Conservation (phyloP, 2,888 invertebrate genomes). For the Lasioglossum zephyrum region DNA sequence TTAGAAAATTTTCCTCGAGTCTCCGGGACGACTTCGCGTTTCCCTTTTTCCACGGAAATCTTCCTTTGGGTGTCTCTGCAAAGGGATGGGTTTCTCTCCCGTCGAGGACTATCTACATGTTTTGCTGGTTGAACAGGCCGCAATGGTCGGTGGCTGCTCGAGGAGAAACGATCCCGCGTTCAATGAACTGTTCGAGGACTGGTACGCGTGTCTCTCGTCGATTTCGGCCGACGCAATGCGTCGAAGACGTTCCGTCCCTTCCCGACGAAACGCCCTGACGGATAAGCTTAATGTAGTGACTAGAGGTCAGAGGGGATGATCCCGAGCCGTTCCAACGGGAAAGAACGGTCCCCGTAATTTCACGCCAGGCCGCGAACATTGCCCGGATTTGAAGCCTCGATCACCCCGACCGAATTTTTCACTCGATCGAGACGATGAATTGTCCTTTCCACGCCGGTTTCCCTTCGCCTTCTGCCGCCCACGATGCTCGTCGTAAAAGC, state of each 20-base stretch:
- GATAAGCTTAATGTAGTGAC: conserved; percentile 60
- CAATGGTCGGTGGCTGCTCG: conserved; percentile 31
- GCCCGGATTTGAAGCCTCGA: conserved; percentile 45
- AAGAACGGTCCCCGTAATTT: conserved; percentile 59
- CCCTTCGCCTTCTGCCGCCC: neutral
- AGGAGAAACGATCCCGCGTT: conserved; percentile 44
- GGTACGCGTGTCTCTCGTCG: conserved; percentile 25
- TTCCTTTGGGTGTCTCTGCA: neutral
- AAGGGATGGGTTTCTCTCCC: neutral
- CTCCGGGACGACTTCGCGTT: neutral
- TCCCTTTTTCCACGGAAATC: neutral
- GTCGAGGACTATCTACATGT: conserved; percentile 51
- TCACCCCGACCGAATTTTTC: conserved; percentile 53
- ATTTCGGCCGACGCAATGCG: conserved; percentile 21
- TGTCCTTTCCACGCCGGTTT: neutral
- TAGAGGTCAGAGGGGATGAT: conserved; percentile 50
- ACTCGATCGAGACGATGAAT: conserved; percentile 61
- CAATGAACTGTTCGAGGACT: conserved; percentile 40
- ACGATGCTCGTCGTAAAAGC: neutral
- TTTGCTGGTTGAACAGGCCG: conserved; percentile 55
- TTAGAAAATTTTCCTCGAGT: conserved; percentile 33
- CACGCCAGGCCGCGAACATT: conserved; percentile 53
- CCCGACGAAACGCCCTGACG: neutral
- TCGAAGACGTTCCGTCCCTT: conserved; percentile 24
- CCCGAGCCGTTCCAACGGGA: conserved; percentile 43